These are phyloP conservation scores for Liasis olivaceus DNA, from an alignment of 2,797 vertebrate species.

Conservation along the genomic window DNA sequence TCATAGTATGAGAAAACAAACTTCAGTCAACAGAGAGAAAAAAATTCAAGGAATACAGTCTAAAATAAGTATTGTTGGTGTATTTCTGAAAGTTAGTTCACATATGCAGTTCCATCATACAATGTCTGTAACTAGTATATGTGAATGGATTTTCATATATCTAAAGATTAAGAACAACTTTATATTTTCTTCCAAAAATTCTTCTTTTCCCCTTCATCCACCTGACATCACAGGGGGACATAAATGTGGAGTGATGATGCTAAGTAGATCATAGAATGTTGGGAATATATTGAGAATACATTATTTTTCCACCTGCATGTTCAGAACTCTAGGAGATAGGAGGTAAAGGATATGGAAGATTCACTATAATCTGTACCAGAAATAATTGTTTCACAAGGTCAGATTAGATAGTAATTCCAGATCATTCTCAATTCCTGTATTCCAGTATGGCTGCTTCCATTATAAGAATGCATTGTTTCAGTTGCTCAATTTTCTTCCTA, in stretches of 20 bases:
- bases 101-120: background rate
- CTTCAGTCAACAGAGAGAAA: background rate
- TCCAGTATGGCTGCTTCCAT: background rate
- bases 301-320: background rate
- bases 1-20: background rate
- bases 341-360: background rate
- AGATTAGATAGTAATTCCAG: background rate
- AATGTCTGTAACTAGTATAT: background rate
- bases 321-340: background rate
- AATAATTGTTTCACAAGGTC: background rate
- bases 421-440: background rate
- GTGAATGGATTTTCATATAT: background rate
- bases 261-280: background rate
- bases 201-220: background rate
- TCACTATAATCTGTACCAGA: background rate
- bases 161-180: background rate
- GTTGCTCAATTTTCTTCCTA: background rate
- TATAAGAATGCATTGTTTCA: background rate
- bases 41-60: background rate
- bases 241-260: background rate
- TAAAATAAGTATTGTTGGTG: background rate
- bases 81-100: background rate
- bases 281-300: background rate
- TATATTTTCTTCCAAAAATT: background rate
- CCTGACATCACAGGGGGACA: background rate